Percentiles rank a stretch among this genome's conserved stretches.
Conservation (phyloP, 2,113 vertebrate species). For the Lycaon pictus region DNA sequence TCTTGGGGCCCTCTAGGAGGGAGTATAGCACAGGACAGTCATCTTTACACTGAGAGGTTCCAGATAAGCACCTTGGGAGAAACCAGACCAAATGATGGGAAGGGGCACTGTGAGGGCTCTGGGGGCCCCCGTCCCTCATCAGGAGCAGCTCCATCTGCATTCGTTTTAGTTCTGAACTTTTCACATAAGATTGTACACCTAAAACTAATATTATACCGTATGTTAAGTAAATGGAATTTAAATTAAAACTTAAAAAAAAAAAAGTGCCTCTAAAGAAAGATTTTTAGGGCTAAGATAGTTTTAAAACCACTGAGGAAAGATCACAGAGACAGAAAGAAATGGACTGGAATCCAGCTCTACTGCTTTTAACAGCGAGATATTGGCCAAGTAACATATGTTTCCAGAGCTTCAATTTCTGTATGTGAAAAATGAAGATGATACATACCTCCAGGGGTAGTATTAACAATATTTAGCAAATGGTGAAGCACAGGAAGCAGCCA, state of each 20-base stretch:
- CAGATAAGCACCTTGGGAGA: background rate
- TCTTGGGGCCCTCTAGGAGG: background rate
- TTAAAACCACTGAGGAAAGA: background rate
- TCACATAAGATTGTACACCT: background rate
- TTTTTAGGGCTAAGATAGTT: background rate
- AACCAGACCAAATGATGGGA: background rate
- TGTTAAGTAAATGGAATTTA: background rate
- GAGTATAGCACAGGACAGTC: background rate
- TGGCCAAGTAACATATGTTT: background rate
- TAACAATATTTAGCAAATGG: background rate
- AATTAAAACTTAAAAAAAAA: background rate
- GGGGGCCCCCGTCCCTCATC: background rate
- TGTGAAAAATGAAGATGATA: background rate
- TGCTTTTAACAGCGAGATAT: background rate
- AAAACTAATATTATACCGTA: background rate
- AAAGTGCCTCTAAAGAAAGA: conserved; percentile 25
- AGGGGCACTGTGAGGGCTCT: background rate
- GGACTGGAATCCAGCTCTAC: background rate
- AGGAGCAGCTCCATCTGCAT: background rate
- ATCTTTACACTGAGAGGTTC: background rate
- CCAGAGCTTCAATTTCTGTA: background rate
- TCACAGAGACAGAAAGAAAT: background rate
- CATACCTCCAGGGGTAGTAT: too few relatives aligned
- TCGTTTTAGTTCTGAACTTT: conserved; percentile 14
- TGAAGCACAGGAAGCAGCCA: background rate